Conservation (phyloP, 2,113 vertebrate genomes). For the Megaleporinus macrocephalus region DNA sequence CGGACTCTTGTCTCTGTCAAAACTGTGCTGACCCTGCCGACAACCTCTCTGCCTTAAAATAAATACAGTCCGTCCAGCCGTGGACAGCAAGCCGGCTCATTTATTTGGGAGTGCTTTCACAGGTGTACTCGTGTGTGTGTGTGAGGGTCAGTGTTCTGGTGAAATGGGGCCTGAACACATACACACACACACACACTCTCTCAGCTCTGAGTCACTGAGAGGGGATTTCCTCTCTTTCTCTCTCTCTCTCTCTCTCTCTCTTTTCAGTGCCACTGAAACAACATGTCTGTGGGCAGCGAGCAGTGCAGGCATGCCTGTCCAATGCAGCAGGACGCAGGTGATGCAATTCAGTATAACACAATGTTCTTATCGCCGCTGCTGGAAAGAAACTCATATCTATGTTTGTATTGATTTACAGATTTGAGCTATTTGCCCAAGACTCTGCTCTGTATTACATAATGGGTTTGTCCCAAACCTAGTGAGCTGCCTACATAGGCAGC, state of each 20-base stretch:
- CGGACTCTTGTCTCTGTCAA: not conserved
- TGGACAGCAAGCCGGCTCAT: conserved; percentile 8
- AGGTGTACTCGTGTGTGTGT: conserved; percentile 15
- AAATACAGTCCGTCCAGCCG: conserved; percentile 5
- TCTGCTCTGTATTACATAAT: too few relatives aligned
- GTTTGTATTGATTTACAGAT: too few relatives aligned
- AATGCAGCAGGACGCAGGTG: not conserved
- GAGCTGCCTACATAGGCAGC: too few relatives aligned
- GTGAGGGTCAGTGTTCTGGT: conserved; percentile 5
- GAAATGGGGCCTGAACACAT: conserved; percentile 32
- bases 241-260: conserved; percentile 44
- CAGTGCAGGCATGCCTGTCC: not conserved
- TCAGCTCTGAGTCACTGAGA: conserved; percentile 53
- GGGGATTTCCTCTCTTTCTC: conserved; percentile 60
- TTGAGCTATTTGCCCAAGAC: too few relatives aligned
- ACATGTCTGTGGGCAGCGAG: conserved; percentile 36
- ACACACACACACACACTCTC: conserved; percentile 13
- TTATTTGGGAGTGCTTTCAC: conserved; percentile 23
- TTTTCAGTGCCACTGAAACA: conserved; percentile 52
- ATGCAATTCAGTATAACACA: not conserved
- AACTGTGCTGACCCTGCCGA: not conserved
- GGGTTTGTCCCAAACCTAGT: too few relatives aligned
- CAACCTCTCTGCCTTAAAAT: not conserved
- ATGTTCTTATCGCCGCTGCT: not conserved
- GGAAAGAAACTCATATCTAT: too few relatives aligned